Conservation (phyloP, 1,140 invertebrate genomes). For the Drosophila orosa region DNA sequence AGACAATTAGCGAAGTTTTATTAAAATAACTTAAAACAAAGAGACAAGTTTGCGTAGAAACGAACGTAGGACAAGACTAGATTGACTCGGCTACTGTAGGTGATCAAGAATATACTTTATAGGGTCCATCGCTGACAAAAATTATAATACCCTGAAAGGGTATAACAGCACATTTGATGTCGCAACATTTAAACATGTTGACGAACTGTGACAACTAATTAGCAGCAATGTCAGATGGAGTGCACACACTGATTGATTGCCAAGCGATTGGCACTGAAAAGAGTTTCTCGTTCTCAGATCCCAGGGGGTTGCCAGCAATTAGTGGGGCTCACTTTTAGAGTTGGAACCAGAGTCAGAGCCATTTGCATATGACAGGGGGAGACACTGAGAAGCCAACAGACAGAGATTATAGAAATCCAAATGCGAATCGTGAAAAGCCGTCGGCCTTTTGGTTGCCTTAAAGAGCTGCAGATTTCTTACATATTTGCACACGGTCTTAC, state of each 20-base stretch:
- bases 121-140: neutral
- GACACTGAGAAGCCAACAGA: constrained; percentile 13
- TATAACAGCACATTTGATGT: neutral
- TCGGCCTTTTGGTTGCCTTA: constrained; percentile 65
- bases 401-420: constrained; percentile 41
- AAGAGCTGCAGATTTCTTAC: constrained; percentile 64
- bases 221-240: constrained; percentile 56
- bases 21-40: too few relatives aligned
- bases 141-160: neutral
- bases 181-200: neutral
- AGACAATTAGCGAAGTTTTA: too few relatives aligned
- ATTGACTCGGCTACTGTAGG: too few relatives aligned
- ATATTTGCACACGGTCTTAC: constrained; percentile 78
- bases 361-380: constrained; percentile 54
- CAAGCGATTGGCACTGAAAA: constrained; percentile 44
- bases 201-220: constrained; percentile 66
- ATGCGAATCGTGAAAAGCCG: constrained; percentile 65
- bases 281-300: constrained; percentile 41
- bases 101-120: too few relatives aligned
- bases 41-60: too few relatives aligned
- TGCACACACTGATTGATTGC: constrained; percentile 65
- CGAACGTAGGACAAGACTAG: too few relatives aligned
- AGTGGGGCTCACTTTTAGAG: constrained; percentile 19
- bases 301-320: constrained; percentile 30
- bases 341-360: constrained; percentile 6